These are phyloP conservation scores for Indri indri DNA, from an alignment of 2,113 vertebrate species.

Conservation along the genomic window DNA sequence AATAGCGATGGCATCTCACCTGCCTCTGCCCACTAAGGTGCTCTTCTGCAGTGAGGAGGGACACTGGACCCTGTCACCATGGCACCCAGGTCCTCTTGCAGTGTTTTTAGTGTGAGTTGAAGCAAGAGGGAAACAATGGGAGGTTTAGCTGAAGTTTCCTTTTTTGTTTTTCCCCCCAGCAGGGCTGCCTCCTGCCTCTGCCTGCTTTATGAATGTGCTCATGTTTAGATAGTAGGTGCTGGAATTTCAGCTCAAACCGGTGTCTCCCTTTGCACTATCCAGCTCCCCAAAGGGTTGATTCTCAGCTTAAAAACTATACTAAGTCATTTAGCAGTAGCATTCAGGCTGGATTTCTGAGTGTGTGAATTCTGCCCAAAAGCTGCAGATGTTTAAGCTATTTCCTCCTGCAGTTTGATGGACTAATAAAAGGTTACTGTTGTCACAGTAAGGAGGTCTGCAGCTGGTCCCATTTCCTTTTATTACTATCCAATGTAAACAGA, in stretches of 20 bases:
- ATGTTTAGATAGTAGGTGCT: constrained; percentile 35
- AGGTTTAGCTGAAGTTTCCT: neutral
- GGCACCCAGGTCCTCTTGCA: neutral
- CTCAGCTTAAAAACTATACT: constrained; percentile 73
- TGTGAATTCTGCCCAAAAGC: constrained; percentile 81
- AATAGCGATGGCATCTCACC: accelerated
- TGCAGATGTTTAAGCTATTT: constrained; percentile 88
- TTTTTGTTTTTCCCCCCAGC: neutral
- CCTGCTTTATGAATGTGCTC: constrained; percentile 15
- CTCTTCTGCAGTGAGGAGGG: neutral
- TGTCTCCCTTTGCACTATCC: constrained; percentile 9
- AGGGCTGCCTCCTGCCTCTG: constrained; percentile 22
- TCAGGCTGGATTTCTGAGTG: constrained; percentile 74
- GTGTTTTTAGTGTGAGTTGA: neutral
- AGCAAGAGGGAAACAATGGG: neutral
- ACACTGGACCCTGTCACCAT: neutral
- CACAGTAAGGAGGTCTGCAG: constrained; percentile 88
- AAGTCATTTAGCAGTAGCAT: constrained; percentile 84
- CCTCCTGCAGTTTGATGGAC: constrained; percentile 86
- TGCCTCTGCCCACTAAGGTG: neutral
- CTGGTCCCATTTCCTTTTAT: constrained; percentile 87
- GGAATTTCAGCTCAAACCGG: constrained; percentile 14
- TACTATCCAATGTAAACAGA: constrained; percentile 86
- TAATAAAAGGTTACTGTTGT: constrained; percentile 88
- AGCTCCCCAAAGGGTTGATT: constrained; percentile 63